Evolutionary conservation across 2,888 invertebrate genomes (phyloP).

Genomic region (Lepidocyrtinus sp.): DNA sequence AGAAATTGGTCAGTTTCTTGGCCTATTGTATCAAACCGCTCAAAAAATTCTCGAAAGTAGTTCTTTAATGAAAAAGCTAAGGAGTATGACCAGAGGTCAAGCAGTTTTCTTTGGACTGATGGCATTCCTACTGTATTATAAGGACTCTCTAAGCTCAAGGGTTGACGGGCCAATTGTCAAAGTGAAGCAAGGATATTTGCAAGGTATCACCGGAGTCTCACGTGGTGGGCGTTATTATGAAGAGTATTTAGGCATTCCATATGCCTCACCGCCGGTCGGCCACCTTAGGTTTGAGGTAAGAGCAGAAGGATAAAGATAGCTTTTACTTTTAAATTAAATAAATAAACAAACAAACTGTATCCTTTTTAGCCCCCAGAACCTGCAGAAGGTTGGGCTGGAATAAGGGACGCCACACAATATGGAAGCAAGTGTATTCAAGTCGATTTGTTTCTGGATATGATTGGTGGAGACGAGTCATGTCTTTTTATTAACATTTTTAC

Average conservation of each 20-base stretch:
- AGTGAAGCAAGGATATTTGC: constrained; percentile 48
- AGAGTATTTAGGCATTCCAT: constrained; percentile 55
- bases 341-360: no score
- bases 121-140: constrained; percentile 55
- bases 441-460: constrained; percentile 41
- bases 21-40: no score
- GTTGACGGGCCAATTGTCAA: constrained; percentile 48
- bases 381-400: constrained; percentile 50
- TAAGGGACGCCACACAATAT: constrained; percentile 43
- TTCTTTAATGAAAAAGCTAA: constrained; percentile 5
- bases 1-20: no score
- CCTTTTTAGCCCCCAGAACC: constrained; percentile 52
- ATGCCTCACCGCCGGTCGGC: constrained; percentile 57
- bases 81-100: constrained; percentile 39
- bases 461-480: constrained; percentile 47
- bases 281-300: constrained; percentile 58
- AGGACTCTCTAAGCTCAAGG: constrained; percentile 51
- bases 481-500: constrained; percentile 33
- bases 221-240: constrained; percentile 57
- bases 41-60: no score
- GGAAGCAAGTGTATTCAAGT: constrained; percentile 57
- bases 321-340: not conserved
- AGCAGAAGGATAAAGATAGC: not conserved
- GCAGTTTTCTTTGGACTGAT: constrained; percentile 43
- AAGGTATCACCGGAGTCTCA: constrained; percentile 52